Base-by-base conservation (phyloP, 1,140 invertebrate species). In the Augochlora pura region DNA sequence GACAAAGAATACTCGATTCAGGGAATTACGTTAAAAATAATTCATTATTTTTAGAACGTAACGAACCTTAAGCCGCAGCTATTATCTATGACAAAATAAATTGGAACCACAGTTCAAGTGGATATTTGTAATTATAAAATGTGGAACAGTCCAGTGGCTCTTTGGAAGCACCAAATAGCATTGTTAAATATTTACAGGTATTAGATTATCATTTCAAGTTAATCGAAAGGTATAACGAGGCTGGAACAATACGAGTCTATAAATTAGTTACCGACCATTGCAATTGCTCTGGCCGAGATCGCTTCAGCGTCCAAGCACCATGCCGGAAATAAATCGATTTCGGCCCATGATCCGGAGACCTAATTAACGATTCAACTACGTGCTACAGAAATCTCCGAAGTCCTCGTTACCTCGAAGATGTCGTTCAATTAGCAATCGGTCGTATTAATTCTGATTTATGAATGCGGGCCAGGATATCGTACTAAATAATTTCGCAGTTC, bases 261-360 rank as follows among this genome's bases (percentile, higher is more conserved):
- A 78, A 78, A 78, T 78, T 78, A 78, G 72, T 78, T 68, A 63
- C 2, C 23, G 76, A 78, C 71, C 76, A 27, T 16, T 21, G 67
- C 32, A 52, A 78, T 78, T 72, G 76, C 60, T 21, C n/a, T 38
- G 42, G 62, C 76, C 46, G 76, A 62, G 27, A 38, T 16, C 52
- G 42, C 49, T 72, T 72, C 68, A 57, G 32, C 27, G 18, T 10
- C 23, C 21, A 57, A 21, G 32, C n/a, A n/a, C n/a, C n/a, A n/a
- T n/a, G n/a, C 60, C 76, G 76, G 76, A 64, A 72, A 72, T 72
- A 60, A 78, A 78, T 78, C 76, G 76, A 77, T 77, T 52, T 77
- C 68, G 67, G 23, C 39, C 59, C 42, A 46, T n/a, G 76, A 38
- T 25, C 9, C 60, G n/a, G 27, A 65, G 76, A 78, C 68, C 76